phyloP scores from a whole-genome alignment of 2,113 vertebrate species.

The Cyprinodon tularosa region DNA sequence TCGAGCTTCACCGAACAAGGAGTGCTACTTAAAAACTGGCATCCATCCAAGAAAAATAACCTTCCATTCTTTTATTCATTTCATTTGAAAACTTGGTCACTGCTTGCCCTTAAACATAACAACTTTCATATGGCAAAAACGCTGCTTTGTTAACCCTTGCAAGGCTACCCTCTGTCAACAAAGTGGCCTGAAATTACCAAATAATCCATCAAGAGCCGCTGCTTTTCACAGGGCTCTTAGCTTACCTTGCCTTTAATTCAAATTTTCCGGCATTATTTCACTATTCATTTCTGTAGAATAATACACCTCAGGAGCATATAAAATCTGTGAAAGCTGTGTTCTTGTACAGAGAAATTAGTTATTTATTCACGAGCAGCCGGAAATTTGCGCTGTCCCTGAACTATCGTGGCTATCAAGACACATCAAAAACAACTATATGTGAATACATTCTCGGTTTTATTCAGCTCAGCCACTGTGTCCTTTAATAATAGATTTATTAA shows the following conservation, averaged over 20 bases:
- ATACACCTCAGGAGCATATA: conserved; percentile 38
- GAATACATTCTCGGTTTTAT: conserved; percentile 24
- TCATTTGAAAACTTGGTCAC: conserved; percentile 59
- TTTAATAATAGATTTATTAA: conserved; percentile 28
- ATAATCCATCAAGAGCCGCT: conserved; percentile 61
- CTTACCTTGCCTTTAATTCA: conserved; percentile 67
- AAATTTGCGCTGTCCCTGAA: conserved; percentile 64
- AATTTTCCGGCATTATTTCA: conserved; percentile 59
- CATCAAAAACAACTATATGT: conserved; percentile 31
- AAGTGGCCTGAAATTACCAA: conserved; percentile 61
- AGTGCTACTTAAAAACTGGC: conserved; percentile 65
- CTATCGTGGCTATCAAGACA: conserved; percentile 27
- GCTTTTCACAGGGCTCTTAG: conserved; percentile 58
- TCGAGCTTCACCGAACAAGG: conserved; percentile 37
- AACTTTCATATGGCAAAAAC: conserved; percentile 57
- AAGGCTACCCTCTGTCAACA: conserved; percentile 65
- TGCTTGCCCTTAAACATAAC: conserved; percentile 66
- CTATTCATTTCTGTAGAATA: conserved; percentile 52
- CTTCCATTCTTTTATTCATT: conserved; percentile 60
- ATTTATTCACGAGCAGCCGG: conserved; percentile 49
- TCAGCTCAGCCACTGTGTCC: conserved; percentile 7
- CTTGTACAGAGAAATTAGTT: conserved; percentile 45
- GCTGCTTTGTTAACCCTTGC: conserved; percentile 56
- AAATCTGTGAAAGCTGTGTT: conserved; percentile 46
- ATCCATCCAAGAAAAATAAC: conserved; percentile 56